Evolutionary conservation across 2,113 vertebrate genomes (phyloP).

Genomic region (Oreochromis niloticus): DNA sequence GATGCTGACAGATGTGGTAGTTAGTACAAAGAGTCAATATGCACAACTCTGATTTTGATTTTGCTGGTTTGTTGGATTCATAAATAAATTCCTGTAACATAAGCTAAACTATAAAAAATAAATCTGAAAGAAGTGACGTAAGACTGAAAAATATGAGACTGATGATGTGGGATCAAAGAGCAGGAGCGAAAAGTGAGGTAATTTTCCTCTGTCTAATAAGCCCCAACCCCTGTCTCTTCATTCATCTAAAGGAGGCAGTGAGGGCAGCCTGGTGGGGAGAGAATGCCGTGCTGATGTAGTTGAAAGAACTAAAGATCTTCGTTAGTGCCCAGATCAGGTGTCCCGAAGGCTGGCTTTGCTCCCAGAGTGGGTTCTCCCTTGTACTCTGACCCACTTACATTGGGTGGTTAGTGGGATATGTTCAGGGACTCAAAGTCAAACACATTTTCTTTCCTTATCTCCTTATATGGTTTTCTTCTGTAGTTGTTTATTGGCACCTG

Average conservation of each 20-base stretch:
- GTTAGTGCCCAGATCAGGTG: slow-evolving; percentile 47
- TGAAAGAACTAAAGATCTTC: slow-evolving; percentile 32
- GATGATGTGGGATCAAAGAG: background rate
- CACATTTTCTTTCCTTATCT: background rate
- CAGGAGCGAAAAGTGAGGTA: background rate
- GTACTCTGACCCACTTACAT: background rate
- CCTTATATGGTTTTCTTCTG: background rate
- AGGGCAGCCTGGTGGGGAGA: background rate
- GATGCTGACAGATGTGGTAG: background rate
- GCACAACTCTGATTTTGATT: background rate
- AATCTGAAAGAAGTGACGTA: background rate
- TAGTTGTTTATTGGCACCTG: background rate
- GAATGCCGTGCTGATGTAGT: background rate
- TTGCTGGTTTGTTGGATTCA: background rate
- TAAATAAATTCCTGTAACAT: background rate
- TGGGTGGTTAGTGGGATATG: background rate
- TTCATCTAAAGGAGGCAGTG: background rate
- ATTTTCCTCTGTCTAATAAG: slow-evolving; percentile 11
- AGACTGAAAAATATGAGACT: background rate
- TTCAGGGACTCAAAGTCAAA: background rate
- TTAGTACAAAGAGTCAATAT: background rate
- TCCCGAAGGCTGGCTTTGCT: slow-evolving; percentile 21
- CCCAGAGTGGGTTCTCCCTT: background rate
- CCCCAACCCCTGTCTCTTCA: background rate
- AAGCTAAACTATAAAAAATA: background rate